Base-by-base conservation (phyloP, 92 coral and sea anemone species). In the Epizoanthus illoricatus region DNA sequence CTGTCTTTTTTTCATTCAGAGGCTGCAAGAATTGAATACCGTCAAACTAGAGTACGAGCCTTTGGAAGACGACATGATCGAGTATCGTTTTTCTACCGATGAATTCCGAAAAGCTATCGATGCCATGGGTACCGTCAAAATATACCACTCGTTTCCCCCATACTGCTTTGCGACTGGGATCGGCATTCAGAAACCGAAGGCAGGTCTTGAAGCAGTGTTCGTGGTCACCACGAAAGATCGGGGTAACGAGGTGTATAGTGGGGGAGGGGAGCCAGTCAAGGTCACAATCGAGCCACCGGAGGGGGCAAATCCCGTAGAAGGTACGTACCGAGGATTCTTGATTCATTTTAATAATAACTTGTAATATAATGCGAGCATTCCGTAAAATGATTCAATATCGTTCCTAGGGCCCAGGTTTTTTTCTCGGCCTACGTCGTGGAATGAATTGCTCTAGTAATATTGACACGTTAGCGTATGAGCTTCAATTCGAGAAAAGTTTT, bases 191-290 rank as follows among this genome's bases (percentile, higher is more conserved):
- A 89, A 95, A 69, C 96, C 98, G 9, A 95, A 95, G 82, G 90
- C 94, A 0, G 98, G 93, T 16, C 81, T 95, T 47, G 98, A 95
- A 71, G 95, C 98, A n/a, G 97, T 95, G 83, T 95, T 95, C 65
- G 84, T 91, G 76, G 92, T 95, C 36, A 93, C 95, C 7, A 90
- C 98, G 8, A 94, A 93, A 57, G 98, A 95, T 66, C 87, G 98
- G 47, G 91, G 87, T 89, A 93, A 93, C 20, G 97, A 95, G 85
- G 80, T 92, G 33, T 93, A 84, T 79, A 90, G 96, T 45, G 93
- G 97, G 39, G 93, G 92, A 33, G 98, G 98, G 7, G 98, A 95
- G 19, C 90, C 91, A 18, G 85, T 95, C 58, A 75, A 81, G 57
- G 97, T 91, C 5, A 83, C 80, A 28, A 86, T 95, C n/a, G 84